These are phyloP conservation scores for Drosophila melanosoma DNA, from an alignment of 2,888 invertebrate genomes.

Conservation along the genomic window DNA sequence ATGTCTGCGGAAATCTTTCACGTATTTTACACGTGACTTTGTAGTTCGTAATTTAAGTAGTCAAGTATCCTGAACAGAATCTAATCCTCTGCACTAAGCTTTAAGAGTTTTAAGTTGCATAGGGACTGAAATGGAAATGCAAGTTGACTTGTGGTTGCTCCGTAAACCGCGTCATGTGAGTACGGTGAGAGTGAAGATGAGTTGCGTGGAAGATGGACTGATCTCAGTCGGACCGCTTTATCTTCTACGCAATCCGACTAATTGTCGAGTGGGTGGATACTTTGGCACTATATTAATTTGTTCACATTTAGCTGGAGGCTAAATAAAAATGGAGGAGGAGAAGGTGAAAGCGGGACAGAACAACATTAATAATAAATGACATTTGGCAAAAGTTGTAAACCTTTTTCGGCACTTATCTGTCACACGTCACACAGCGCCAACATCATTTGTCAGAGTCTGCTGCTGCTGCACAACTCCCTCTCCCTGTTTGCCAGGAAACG, in stretches of 20 bases:
- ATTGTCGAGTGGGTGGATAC: slow-evolving; percentile 55
- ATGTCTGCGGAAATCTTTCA: background rate
- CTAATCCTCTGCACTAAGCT: background rate
- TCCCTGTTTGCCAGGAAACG: slow-evolving; percentile 11
- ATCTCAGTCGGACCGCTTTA: slow-evolving; percentile 13
- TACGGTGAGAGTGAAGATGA: background rate
- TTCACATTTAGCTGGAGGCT: slow-evolving; percentile 55
- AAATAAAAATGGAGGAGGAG: background rate
- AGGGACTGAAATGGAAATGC: background rate
- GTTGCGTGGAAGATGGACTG: background rate
- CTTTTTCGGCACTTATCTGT: slow-evolving; percentile 82
- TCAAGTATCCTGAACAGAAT: background rate
- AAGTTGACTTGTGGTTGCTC: slow-evolving; percentile 15
- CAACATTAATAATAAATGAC: slow-evolving; percentile 77
- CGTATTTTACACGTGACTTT: background rate
- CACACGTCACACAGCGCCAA: slow-evolving; percentile 76
- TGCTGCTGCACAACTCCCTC: slow-evolving; percentile 17
- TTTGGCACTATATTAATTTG: slow-evolving; percentile 66
- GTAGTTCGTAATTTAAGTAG: background rate
- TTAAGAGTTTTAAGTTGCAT: background rate
- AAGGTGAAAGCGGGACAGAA: background rate
- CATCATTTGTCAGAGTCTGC: slow-evolving; percentile 73
- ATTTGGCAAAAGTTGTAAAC: slow-evolving; percentile 80
- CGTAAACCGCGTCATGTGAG: slow-evolving; percentile 23
- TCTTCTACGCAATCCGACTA: slow-evolving; percentile 63